Conservation (phyloP, 1,140 invertebrate genomes). For the Drosophila subobscura region DNA sequence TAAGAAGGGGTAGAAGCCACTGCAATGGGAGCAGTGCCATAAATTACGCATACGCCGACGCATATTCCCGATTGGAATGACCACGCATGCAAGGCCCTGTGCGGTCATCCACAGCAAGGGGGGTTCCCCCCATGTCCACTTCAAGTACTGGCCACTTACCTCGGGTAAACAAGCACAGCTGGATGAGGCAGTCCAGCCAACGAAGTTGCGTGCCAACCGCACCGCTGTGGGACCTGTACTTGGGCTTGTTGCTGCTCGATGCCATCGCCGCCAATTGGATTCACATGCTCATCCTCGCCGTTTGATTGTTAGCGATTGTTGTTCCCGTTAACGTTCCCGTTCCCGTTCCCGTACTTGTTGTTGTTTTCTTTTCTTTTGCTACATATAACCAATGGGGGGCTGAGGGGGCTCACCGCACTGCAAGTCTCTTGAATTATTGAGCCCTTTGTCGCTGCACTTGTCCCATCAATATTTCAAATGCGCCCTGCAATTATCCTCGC, state of each 20-base stretch:
- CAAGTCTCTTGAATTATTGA: conserved; percentile 46
- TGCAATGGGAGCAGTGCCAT: conserved; percentile 35
- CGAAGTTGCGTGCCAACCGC: conserved; percentile 50
- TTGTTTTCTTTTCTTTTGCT: neutral
- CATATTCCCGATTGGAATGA: neutral
- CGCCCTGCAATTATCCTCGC: conserved; percentile 53
- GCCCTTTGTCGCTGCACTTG: conserved; percentile 33
- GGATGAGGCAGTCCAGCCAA: conserved; percentile 61
- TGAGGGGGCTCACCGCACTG: no score
- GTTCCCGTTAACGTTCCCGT: neutral
- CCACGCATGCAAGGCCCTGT: neutral
- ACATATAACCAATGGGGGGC: conserved; percentile 21
- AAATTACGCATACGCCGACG: conserved; percentile 54
- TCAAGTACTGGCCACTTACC: conserved; percentile 44
- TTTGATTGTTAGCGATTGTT: conserved; percentile 3
- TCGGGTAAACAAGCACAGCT: conserved; percentile 56
- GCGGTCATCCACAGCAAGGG: neutral
- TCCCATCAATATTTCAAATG: conserved; percentile 64
- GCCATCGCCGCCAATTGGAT: conserved; percentile 51
- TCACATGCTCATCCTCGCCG: conserved; percentile 50
- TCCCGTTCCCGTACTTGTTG: neutral
- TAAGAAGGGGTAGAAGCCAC: conserved; percentile 11
- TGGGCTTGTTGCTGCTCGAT: conserved; percentile 49
- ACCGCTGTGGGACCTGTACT: conserved; percentile 47
- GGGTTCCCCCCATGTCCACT: conserved; percentile 24